Percentiles rank a stretch among this genome's conserved stretches.
Conservation (phyloP, 2,113 vertebrate genomes). For the Taxidea taxus region DNA sequence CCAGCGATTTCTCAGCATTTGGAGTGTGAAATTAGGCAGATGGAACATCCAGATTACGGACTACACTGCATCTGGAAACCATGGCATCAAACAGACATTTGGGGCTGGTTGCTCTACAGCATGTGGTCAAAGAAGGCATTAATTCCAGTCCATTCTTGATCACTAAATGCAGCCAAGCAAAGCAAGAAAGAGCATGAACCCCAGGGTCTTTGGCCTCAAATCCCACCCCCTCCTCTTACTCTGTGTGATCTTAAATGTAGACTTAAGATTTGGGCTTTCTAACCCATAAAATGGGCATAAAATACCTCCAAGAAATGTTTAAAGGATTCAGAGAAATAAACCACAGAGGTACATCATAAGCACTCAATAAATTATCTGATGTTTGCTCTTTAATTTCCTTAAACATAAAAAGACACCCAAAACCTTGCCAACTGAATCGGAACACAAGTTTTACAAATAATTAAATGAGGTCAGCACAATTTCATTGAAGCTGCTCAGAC, state of each 20-base stretch:
- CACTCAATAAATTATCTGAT: not conserved
- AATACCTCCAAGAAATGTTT: not conserved
- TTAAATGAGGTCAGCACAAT: slow-evolving; percentile 47
- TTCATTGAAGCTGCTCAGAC: slow-evolving; percentile 5
- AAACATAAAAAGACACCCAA: slow-evolving; percentile 21
- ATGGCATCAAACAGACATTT: not conserved
- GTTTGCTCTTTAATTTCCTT: slow-evolving; percentile 34
- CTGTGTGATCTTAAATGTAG: not conserved
- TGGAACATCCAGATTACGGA: not conserved
- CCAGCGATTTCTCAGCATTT: slow-evolving; percentile 13
- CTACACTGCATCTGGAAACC: not conserved
- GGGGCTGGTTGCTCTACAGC: not conserved
- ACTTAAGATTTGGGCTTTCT: not conserved
- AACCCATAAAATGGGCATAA: not conserved
- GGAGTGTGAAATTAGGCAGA: slow-evolving; percentile 50
- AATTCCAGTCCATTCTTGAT: not conserved
- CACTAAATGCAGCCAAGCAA: not conserved
- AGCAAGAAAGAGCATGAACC: not conserved
- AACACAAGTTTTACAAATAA: slow-evolving; percentile 48
- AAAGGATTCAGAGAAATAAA: slow-evolving; percentile 32
- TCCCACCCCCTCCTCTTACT: not conserved
- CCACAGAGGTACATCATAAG: not conserved
- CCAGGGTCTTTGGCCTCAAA: not conserved
- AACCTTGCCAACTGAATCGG: slow-evolving; percentile 34
- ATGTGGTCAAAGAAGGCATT: not conserved